Conservation (phyloP, 2,113 vertebrate species). For the Myrmophylax atrothorax region DNA sequence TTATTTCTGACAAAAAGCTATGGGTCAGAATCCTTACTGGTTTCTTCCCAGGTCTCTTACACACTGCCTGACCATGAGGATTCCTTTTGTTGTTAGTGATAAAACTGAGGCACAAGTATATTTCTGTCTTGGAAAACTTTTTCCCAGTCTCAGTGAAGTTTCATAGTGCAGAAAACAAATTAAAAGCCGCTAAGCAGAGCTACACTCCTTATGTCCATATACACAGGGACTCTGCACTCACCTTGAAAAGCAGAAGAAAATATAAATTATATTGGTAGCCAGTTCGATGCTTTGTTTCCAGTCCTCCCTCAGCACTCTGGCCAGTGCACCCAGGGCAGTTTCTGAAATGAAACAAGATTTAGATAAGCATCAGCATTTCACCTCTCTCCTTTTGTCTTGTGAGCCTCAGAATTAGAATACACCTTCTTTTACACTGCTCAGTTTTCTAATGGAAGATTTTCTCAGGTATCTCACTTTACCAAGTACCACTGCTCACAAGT, state of each 20-base stretch:
- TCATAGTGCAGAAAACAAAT: background rate
- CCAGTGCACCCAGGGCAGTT: constrained; percentile 86
- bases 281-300: constrained; percentile 94
- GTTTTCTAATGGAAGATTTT: background rate
- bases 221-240: constrained; percentile 51
- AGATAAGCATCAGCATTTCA: background rate
- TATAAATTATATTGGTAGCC: constrained; percentile 91
- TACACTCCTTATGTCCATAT: background rate
- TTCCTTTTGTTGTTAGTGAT: background rate
- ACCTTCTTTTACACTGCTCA: background rate
- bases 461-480: background rate
- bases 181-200: background rate
- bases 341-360: constrained; percentile 73
- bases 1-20: background rate
- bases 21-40: background rate
- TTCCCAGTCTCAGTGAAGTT: background rate
- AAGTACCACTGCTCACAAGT: background rate
- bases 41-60: background rate
- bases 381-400: background rate
- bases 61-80: background rate
- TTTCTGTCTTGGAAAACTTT: background rate
- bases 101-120: background rate
- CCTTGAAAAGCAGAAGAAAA: constrained; percentile 97
- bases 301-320: constrained; percentile 90
- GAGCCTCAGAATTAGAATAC: background rate